These are phyloP conservation scores for Clarias batrachus DNA, from an alignment of 2,113 vertebrate genomes.

Conservation along the genomic window DNA sequence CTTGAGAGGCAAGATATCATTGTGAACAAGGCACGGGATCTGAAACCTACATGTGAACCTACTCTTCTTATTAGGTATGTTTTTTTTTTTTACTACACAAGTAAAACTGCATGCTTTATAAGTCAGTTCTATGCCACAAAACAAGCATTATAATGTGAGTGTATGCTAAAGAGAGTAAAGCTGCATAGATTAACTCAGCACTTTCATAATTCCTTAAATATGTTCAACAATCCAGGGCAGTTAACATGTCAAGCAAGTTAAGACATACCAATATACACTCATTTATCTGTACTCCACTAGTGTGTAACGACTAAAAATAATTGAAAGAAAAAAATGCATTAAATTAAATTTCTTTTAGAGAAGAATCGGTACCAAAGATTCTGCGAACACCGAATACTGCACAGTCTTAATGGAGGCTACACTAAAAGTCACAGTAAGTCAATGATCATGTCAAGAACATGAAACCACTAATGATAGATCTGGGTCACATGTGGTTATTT, in stretches of 20 bases:
- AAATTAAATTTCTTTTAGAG: neutral
- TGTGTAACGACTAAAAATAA: neutral
- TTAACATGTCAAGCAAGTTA: neutral
- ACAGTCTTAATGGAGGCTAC: too few relatives aligned
- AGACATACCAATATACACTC: neutral
- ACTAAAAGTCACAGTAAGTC: neutral
- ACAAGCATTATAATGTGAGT: neutral
- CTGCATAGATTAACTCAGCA: neutral
- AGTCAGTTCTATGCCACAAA: neutral
- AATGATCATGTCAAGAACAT: neutral
- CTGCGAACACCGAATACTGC: too few relatives aligned
- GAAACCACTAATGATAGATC: neutral
- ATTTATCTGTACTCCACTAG: neutral
- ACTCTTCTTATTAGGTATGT: neutral
- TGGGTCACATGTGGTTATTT: neutral
- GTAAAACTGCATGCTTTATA: neutral
- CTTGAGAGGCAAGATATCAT: neutral
- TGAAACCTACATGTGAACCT: neutral
- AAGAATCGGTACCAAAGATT: neutral
- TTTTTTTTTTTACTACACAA: neutral
- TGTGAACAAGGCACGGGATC: neutral
- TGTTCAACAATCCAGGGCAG: neutral
- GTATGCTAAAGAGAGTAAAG: neutral
- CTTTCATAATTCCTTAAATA: neutral
- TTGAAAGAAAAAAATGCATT: neutral